These are phyloP conservation scores for Phrynosoma platyrhinos DNA, from an alignment of 2,113 vertebrate species.

Conservation along the genomic window DNA sequence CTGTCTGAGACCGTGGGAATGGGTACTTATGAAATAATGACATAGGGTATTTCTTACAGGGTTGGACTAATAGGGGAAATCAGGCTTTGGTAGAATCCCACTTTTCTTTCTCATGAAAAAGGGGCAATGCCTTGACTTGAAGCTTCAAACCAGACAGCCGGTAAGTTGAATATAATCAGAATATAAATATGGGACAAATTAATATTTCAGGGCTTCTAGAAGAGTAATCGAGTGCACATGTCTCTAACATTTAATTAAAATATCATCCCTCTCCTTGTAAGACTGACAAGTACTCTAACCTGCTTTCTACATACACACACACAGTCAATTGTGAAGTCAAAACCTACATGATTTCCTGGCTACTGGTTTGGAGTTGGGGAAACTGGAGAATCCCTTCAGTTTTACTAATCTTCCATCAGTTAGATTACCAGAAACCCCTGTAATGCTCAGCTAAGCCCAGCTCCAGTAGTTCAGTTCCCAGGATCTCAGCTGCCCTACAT, in stretches of 20 bases:
- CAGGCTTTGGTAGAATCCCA: not conserved
- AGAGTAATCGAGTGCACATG: no score
- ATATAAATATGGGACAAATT: not conserved
- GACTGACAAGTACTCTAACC: not conserved
- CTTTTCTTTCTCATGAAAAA: not conserved
- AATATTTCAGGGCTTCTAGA: no score
- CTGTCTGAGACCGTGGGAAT: not conserved
- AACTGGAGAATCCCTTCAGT: not conserved
- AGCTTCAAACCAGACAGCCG: not conserved
- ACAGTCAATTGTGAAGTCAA: not conserved
- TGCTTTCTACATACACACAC: not conserved
- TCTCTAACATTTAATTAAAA: not conserved
- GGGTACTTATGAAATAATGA: not conserved
- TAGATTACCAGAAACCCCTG: slow-evolving; percentile 16
- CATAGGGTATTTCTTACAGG: not conserved
- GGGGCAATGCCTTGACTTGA: not conserved
- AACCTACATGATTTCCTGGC: not conserved
- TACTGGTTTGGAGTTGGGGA: not conserved
- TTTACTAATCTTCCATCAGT: slow-evolving; percentile 13
- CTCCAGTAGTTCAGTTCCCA: slow-evolving; percentile 24
- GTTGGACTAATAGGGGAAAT: not conserved
- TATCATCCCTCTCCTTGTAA: not conserved
- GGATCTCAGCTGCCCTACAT: slow-evolving; percentile 31
- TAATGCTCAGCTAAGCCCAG: not conserved
- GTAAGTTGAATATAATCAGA: not conserved